Evolutionary conservation across 2,888 invertebrate species (phyloP), one percentile per base, ranked within the genome.

Genomic region (Atrina japonica): DNA sequence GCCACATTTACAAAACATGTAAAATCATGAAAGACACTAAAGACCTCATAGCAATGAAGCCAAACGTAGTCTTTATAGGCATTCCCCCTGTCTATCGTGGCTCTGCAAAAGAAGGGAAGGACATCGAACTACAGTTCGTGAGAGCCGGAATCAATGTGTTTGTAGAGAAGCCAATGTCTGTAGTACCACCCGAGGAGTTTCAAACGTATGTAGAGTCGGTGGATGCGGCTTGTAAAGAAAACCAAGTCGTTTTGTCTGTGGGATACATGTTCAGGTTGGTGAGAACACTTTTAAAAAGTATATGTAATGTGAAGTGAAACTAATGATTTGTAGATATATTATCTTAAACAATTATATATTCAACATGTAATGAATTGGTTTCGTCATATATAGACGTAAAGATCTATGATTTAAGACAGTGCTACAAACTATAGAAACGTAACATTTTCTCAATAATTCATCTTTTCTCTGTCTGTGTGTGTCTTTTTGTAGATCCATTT

Each of bases 241-340:
- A 73, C 45, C 55, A 69, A 11, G 73, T 69, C 1, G 59, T 69
- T 16, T 21, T 73, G 3, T 73, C 65, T 41, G 73, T 73, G 5
- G 73, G 73, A 18, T 73, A 73, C 49, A 69, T 69, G 73, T 73
- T 73, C 53, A 68, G 73, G 73, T 69, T 68, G n/a, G n/a, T n/a
- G n/a, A n/a, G n/a, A n/a, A n/a, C n/a, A n/a, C n/a, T n/a, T n/a
- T n/a, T n/a, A n/a, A n/a, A n/a, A n/a, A n/a, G n/a, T n/a, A n/a
- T n/a, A n/a, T n/a, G n/a, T n/a, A n/a, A n/a, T n/a, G n/a, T n/a
- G n/a, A n/a, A n/a, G n/a, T n/a, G n/a, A n/a, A n/a, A n/a, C n/a
- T n/a, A n/a, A n/a, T n/a, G n/a, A n/a, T n/a, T n/a, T n/a, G n/a
- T n/a, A n/a, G n/a, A n/a, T n/a, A n/a, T n/a, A n/a, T n/a, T n/a